Percentiles rank a stretch among this genome's conserved stretches.
Conservation (phyloP, 1,140 invertebrate genomes). For the Scaptomyza hsui region DNA sequence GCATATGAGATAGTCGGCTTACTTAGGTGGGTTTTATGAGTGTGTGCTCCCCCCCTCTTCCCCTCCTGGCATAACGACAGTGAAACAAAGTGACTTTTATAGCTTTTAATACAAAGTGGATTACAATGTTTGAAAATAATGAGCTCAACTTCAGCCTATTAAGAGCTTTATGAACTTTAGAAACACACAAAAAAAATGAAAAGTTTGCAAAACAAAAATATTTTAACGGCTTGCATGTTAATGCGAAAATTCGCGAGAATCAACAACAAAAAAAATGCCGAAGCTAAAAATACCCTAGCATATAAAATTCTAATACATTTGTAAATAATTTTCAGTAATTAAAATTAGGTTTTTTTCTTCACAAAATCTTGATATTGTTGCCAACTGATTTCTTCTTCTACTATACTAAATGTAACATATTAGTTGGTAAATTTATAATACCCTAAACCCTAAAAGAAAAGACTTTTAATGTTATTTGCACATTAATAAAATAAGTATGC, state of each 20-base stretch:
- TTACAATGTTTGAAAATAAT: slow-evolving; percentile 50
- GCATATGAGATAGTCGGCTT: slow-evolving; percentile 6
- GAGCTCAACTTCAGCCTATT: slow-evolving; percentile 48
- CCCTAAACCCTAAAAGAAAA: slow-evolving; percentile 52
- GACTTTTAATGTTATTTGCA: slow-evolving; percentile 56
- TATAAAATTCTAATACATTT: too few species aligned
- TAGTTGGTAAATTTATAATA: not conserved
- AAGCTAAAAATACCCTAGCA: not conserved
- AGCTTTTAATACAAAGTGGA: slow-evolving; percentile 42
- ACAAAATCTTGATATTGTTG: too few species aligned
- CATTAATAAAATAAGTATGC: slow-evolving; percentile 66
- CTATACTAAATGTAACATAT: not conserved
- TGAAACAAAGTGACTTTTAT: slow-evolving; percentile 12
- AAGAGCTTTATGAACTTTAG: slow-evolving; percentile 57
- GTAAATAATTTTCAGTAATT: too few species aligned
- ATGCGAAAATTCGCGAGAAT: slow-evolving; percentile 7
- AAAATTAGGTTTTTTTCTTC: too few species aligned
- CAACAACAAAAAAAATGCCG: not conserved
- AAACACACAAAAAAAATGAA: slow-evolving; percentile 22
- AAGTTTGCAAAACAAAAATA: slow-evolving; percentile 27
- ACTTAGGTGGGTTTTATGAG: slow-evolving; percentile 1
- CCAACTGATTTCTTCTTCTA: too few species aligned
- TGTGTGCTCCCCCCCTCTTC: not conserved
- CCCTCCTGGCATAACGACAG: not conserved
- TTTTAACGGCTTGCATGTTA: slow-evolving; percentile 34